Evolutionary conservation across 2,888 invertebrate species (phyloP).

Genomic region (Drosophila colorata): DNA sequence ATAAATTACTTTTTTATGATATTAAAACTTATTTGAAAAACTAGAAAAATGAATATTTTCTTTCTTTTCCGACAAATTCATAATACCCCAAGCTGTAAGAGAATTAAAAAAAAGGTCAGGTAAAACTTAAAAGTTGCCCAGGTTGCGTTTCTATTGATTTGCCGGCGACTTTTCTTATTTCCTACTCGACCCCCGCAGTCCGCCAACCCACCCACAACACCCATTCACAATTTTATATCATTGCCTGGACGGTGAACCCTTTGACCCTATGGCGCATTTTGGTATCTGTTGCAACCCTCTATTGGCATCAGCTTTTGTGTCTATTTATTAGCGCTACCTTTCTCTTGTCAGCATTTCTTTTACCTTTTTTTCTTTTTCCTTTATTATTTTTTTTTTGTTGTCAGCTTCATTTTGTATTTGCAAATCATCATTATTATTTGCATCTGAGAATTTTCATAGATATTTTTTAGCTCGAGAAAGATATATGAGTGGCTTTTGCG

Average conservation of each 20-base stretch:
- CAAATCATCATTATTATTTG: conserved; percentile 81
- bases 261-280: conserved; percentile 27
- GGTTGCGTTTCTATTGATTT: conserved; percentile 68
- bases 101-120: conserved; percentile 42
- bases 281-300: conserved; percentile 55
- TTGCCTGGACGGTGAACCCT: conserved; percentile 41
- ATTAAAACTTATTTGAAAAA: no score
- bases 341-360: conserved; percentile 59
- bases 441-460: conserved; percentile 58
- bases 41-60: no score
- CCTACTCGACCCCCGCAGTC: conserved; percentile 3
- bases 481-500: conserved; percentile 53
- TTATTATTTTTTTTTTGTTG: conserved; percentile 15
- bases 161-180: conserved; percentile 43
- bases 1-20: no score
- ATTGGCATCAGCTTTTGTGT: conserved; percentile 66
- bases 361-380: conserved; percentile 35
- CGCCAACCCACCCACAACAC: background rate
- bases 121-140: conserved; percentile 53
- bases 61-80: background rate
- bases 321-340: conserved; percentile 76
- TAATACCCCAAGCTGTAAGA: background rate
- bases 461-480: conserved; percentile 16
- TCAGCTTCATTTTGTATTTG: conserved; percentile 68
- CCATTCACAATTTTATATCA: conserved; percentile 49